Conservation (phyloP, 2,888 invertebrate species). For the Sarcophaga rosellei region DNA sequence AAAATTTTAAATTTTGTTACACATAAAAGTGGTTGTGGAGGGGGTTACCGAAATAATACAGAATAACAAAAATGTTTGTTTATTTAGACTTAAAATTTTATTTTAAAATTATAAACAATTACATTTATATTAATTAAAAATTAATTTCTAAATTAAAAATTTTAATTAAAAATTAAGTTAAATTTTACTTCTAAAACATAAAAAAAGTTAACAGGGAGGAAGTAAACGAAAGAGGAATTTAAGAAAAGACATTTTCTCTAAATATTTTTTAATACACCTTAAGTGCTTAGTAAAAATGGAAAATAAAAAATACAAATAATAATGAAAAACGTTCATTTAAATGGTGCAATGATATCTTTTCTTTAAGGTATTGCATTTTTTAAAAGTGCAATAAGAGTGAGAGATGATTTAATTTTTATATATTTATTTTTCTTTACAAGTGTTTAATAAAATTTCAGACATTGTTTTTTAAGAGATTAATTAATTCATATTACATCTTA, state of each 20-base stretch:
- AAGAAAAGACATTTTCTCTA: background rate
- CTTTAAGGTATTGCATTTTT: constrained; percentile 18
- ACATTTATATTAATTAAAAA: constrained; percentile 63
- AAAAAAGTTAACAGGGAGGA: constrained; percentile 46
- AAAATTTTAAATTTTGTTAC: no score
- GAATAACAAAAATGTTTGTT: constrained; percentile 6
- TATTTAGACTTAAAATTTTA: constrained; percentile 66
- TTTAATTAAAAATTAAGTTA: constrained; percentile 61
- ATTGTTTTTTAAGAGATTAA: constrained; percentile 3
- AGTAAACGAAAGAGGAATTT: constrained; percentile 14
- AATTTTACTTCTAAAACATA: constrained; percentile 48
- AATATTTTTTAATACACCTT: background rate
- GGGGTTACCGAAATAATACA: background rate
- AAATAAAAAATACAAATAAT: constrained; percentile 1
- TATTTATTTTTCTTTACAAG: background rate
- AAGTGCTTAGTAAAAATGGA: constrained; percentile 12
- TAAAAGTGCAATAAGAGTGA: constrained; percentile 36
- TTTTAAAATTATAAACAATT: constrained; percentile 63
- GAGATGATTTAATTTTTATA: constrained; percentile 29
- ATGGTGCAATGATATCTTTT: background rate
- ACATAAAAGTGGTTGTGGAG: no score
- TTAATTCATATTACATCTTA: background rate
- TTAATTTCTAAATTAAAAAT: no score
- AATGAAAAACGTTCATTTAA: background rate
- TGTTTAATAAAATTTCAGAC: constrained; percentile 24